These are phyloP conservation scores for Cepaea hortensis DNA, from an alignment of 2,888 invertebrate genomes.

Conservation along the genomic window DNA sequence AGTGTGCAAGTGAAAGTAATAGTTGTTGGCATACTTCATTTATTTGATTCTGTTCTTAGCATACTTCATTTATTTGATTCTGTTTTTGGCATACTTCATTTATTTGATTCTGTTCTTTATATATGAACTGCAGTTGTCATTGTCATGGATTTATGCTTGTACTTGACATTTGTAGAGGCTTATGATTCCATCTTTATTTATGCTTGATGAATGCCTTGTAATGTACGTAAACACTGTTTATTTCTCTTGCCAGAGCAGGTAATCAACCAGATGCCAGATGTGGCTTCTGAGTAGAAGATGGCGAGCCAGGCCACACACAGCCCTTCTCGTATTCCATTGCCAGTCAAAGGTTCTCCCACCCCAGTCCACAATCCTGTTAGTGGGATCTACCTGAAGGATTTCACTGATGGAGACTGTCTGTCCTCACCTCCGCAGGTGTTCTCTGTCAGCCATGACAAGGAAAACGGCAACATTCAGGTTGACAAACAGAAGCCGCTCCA, in stretches of 20 bases:
- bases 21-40: too few species aligned
- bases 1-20: too few species aligned
- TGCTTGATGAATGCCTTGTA: background rate
- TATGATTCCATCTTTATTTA: background rate
- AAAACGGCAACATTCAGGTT: slow-evolving; percentile 53
- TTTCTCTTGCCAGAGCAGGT: background rate
- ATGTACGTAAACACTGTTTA: background rate
- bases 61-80: too few species aligned
- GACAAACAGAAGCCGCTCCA: slow-evolving; percentile 45
- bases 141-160: too few species aligned
- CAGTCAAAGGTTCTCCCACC: slow-evolving; percentile 53
- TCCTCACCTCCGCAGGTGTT: slow-evolving; percentile 38
- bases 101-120: too few species aligned
- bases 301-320: slow-evolving; percentile 64
- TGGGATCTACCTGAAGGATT: slow-evolving; percentile 45
- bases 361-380: slow-evolving; percentile 39
- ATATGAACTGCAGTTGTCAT: too few species aligned
- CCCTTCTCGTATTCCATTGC: slow-evolving; percentile 67
- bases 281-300: slow-evolving; percentile 53
- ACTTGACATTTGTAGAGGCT: too few species aligned
- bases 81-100: too few species aligned
- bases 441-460: slow-evolving; percentile 44
- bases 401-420: slow-evolving; percentile 29
- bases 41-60: too few species aligned
- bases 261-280: slow-evolving; percentile 31